Percentiles rank a stretch among this genome's conserved stretches.
phyloP scores from a whole-genome alignment of 2,113 vertebrate species.

The Lepidothrix coronata region DNA sequence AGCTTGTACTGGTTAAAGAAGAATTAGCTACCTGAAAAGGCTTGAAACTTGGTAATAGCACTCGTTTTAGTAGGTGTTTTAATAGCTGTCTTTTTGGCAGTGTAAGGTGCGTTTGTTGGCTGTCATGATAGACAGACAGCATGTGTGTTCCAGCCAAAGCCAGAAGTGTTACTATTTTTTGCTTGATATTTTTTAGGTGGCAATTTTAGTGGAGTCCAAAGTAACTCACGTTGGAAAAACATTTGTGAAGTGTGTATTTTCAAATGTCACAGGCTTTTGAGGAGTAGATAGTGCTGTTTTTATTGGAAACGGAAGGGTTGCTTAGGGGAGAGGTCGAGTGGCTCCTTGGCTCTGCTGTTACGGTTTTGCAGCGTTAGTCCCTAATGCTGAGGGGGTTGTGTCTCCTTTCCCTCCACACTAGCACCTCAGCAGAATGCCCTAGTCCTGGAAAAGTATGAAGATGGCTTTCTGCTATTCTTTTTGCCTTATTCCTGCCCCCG shows the following conservation, averaged over 20 bases:
- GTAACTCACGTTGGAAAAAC: not conserved
- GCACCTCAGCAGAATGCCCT: not conserved
- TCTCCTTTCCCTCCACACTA: not conserved
- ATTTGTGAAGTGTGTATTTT: not conserved
- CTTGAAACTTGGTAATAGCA: not conserved
- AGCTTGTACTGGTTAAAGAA: not conserved
- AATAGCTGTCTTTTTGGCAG: not conserved
- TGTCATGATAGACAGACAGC: not conserved
- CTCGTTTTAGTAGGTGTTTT: not conserved
- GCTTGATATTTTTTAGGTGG: not conserved
- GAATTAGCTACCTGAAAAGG: not conserved
- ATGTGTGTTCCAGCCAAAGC: not conserved
- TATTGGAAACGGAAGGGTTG: not conserved
- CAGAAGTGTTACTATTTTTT: slow-evolving; percentile 41
- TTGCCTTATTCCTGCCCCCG: not conserved
- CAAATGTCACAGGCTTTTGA: not conserved
- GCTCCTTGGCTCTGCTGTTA: not conserved
- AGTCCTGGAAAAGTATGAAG: not conserved
- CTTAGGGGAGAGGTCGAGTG: not conserved
- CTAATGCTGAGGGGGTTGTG: not conserved
- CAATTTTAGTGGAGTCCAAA: not conserved
- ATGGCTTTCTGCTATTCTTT: not conserved
- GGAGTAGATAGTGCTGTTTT: not conserved
- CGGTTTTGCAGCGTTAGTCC: not conserved
- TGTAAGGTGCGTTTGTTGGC: not conserved